Evolutionary conservation across 2,888 invertebrate genomes (phyloP).

Genomic region (Parascotia fuliginaria): DNA sequence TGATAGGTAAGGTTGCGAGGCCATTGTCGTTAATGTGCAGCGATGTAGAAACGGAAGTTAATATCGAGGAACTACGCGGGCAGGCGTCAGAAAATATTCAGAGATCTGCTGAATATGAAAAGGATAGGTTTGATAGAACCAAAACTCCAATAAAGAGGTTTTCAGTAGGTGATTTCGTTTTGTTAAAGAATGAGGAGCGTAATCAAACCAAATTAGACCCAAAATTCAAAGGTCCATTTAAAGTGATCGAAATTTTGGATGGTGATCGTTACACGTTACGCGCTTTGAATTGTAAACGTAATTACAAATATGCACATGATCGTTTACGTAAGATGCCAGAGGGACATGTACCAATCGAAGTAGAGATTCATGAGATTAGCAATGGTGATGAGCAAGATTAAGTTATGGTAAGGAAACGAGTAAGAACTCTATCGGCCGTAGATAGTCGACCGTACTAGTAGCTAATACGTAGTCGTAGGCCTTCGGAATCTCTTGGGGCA

Average conservation of each 20-base stretch:
- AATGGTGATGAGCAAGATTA: too few relatives aligned
- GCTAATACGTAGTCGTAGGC: constrained; percentile 6
- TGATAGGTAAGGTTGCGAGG: constrained; percentile 38
- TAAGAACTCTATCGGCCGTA: neutral
- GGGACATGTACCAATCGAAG: neutral
- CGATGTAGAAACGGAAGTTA: neutral
- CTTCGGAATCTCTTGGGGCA: constrained; percentile 5
- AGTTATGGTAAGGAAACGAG: too few relatives aligned
- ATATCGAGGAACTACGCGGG: neutral
- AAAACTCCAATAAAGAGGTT: neutral
- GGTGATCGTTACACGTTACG: constrained; percentile 3
- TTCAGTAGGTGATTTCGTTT: neutral
- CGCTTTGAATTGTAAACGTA: constrained; percentile 5
- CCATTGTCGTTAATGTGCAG: constrained; percentile 20
- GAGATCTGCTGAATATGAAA: neutral
- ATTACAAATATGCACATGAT: constrained; percentile 5
- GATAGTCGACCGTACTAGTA: neutral
- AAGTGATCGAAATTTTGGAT: constrained; percentile 1
- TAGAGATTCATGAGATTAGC: too few relatives aligned
- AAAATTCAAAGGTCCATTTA: constrained; percentile 2
- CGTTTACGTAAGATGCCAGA: constrained; percentile 1
- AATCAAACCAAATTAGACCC: constrained; percentile 6
- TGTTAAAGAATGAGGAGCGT: constrained; percentile 1
- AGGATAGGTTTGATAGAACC: neutral
- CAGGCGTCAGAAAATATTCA: neutral